Evolutionary conservation across 2,888 invertebrate species (phyloP), one percentile per base, ranked within the genome.

Genomic region (Encarsia formosa): DNA sequence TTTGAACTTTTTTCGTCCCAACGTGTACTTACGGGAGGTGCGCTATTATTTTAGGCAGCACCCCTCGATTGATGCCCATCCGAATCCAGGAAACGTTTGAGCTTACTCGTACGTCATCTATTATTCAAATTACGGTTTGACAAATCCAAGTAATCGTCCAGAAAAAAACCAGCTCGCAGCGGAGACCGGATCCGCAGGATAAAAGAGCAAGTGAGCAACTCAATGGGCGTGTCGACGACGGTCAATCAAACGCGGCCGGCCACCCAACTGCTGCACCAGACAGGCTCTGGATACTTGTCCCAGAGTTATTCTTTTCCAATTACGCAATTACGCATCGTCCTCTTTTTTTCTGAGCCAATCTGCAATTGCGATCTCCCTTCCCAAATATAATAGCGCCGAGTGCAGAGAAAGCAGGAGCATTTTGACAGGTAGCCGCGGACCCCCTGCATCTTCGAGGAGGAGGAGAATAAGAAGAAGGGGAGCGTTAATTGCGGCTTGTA

Each of bases 401-500:
- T 18, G n/a, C 41, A 11, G 5, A 19, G 18, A 5, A 5, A 11
- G 6, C 37, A 18, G 11, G 37, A 8, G 15, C 39, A 18, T 48
- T 44, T 44, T 39, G 54, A 54, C 49, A 46, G 54, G 46, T 54
- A 46, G 49, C 42, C 15, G 40, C 22, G 8, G 6, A 16, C 53
- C 35, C 45, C 8, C 8, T 29, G 29, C 29, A 13, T 9, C 13
- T 29, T 8, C 29, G 29, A 13, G 11, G 6, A 29, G 29, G 11
- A 16, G 3, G 6, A 16, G n/a, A 23, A 13, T 29, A 31, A 15
- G 26, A 15, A 22, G 31, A 2, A 15, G 43, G 22, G 34, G 44
- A 52, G 57, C 51, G 57, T 53, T 57, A 54, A 53, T 54, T 57
- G 46, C 49, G 32, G 41, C 29, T n/a, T n/a, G n/a, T n/a, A n/a